phyloP scores from a whole-genome alignment of 2,113 vertebrate genomes.

The Vombatus ursinus region DNA sequence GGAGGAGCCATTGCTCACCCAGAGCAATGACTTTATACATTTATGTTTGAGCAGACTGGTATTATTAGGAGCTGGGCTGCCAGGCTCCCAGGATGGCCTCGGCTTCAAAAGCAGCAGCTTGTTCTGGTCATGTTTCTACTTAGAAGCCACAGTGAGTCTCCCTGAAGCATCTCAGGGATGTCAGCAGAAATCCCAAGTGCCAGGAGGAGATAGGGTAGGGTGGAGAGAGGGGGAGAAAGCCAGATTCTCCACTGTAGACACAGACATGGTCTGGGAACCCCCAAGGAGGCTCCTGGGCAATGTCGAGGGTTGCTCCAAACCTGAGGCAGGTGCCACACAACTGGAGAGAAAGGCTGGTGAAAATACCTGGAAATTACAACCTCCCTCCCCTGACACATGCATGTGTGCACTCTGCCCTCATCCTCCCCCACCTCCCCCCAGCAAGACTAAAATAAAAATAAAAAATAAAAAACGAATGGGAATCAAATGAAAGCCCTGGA shows the following conservation, averaged over 20 bases:
- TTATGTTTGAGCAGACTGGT: conserved; percentile 76
- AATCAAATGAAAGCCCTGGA: conserved; percentile 75
- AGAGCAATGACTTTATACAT: conserved; percentile 80
- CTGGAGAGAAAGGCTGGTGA: neutral
- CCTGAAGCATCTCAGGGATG: neutral
- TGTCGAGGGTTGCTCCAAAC: neutral
- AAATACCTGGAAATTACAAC: conserved; percentile 8
- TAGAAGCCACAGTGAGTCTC: conserved; percentile 53
- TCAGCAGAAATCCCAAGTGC: neutral
- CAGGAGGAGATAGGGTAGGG: neutral
- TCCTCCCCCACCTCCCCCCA: neutral
- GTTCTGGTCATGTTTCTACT: conserved; percentile 74
- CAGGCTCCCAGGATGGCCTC: conserved; percentile 79
- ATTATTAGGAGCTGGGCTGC: conserved; percentile 76
- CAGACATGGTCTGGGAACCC: neutral
- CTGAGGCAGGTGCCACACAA: fast-evolving
- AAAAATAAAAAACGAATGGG: conserved; percentile 69
- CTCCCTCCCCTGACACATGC: conserved; percentile 3
- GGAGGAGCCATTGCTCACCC: conserved; percentile 77
- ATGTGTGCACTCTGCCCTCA: neutral
- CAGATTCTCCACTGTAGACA: neutral
- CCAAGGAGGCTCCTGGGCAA: neutral
- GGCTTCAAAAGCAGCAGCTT: conserved; percentile 76
- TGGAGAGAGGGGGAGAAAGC: neutral
- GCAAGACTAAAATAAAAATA: conserved; percentile 14